Evolutionary conservation across 2,888 invertebrate species (phyloP), one percentile per base, ranked within the genome.

Genomic region (Muschampia plurimacula): DNA sequence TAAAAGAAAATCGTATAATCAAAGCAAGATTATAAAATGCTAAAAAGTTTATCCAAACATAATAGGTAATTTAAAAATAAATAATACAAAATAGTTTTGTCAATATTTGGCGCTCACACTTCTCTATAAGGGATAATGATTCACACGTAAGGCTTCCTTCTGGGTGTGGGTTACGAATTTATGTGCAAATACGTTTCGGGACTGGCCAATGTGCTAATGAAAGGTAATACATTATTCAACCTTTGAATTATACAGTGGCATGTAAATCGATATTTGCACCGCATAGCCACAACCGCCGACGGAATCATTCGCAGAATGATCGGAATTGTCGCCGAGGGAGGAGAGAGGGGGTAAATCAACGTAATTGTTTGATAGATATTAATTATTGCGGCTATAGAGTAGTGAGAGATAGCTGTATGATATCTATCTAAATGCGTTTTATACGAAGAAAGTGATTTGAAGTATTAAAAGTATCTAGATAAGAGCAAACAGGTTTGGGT

Each of bases 211-310:
- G 93, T 93, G 93, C 93, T 93, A 94, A 94, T 94, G 93, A 93
- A 93, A 91, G 91, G 91, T 89, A 89, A 93, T 93, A 93, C 93
- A 93, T 94, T 93, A 94, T 94, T 94, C 93, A 94, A 89, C 88
- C 91, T 86, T 89, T 92, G 92, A 93, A 93, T 93, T 93, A 93
- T 92, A 93, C 94, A 92, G 91, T 88, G 89, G 89, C 90, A 91
- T 93, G 92, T 93, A 92, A 93, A 94, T 94, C 93, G 92, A 93
- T 93, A 93, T 91, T 91, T 92, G 91, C 91, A 91, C 91, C 91
- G 86, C 89, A 91, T 88, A 87, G 89, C 91, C 91, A 86, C 89
- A 91, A 90, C 90, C 89, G 89, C 89, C 85, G 81, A 80, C 79
- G 82, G 84, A 89, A 89, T 86, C 84, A 87, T 88, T 87, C 81